phyloP scores from a whole-genome alignment of 1,140 invertebrate genomes.

The Drosophila quadrilineata region DNA sequence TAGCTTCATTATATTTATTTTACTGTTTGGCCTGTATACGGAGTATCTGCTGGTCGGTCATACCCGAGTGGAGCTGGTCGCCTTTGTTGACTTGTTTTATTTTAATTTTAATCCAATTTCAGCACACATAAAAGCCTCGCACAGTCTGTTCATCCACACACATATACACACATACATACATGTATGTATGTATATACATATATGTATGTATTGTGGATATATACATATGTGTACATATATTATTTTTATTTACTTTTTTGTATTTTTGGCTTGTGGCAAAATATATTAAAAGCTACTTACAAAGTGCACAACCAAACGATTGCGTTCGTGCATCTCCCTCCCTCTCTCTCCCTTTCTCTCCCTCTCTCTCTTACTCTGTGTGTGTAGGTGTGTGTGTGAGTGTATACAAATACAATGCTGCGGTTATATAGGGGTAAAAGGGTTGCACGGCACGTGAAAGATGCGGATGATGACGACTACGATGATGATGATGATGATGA shows the following conservation, averaged over 20 bases:
- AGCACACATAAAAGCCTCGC: conserved; percentile 31
- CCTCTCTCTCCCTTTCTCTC: conserved; percentile 26
- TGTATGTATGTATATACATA: conserved; percentile 4
- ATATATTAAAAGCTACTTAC: conserved; percentile 80
- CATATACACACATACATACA: background rate
- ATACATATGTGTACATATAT: conserved; percentile 1
- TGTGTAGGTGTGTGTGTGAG: conserved; percentile 9
- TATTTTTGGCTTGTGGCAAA: conserved; percentile 65
- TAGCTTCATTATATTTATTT: background rate
- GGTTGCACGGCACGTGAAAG: conserved; percentile 8
- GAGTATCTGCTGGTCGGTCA: background rate
- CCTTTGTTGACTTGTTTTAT: too few relatives aligned
- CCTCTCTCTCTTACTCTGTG: conserved; percentile 22
- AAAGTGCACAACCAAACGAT: conserved; percentile 69
- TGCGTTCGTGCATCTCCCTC: conserved; percentile 19
- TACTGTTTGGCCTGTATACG: too few relatives aligned
- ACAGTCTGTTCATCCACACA: background rate
- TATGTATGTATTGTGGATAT: too few relatives aligned
- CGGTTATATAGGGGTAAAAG: conserved; percentile 43
- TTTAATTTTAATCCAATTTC: conserved; percentile 73
- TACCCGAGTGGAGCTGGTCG: too few relatives aligned
- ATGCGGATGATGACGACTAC: conserved; percentile 27
- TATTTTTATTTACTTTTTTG: conserved; percentile 17
- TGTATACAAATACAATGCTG: conserved; percentile 61
- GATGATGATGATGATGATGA: conserved; percentile 52